These are phyloP conservation scores for Iselma pallidipennis DNA, from an alignment of 2,888 invertebrate genomes.

Conservation along the genomic window DNA sequence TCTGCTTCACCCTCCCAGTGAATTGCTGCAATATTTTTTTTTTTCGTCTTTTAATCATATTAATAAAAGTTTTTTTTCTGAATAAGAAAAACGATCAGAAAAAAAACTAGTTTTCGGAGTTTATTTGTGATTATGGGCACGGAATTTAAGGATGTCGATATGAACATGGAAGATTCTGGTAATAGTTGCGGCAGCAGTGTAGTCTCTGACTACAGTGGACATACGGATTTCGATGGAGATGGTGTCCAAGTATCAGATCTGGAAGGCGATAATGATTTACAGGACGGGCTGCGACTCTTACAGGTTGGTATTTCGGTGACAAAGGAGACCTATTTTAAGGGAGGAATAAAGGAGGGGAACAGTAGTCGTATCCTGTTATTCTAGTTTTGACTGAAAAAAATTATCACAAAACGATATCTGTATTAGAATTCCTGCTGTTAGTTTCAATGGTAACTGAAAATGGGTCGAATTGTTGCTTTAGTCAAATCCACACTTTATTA, in stretches of 20 bases:
- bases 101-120: neutral
- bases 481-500: too few species aligned
- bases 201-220: conserved; percentile 52
- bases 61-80: neutral
- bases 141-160: conserved; percentile 50
- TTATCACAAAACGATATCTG: too few species aligned
- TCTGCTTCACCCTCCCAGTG: conserved; percentile 6
- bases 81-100: neutral
- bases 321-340: neutral
- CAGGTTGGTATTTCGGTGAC: conserved; percentile 47
- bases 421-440: too few species aligned
- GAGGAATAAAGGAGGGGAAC: neutral
- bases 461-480: too few species aligned
- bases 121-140: conserved; percentile 50
- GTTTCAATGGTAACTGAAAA: too few species aligned
- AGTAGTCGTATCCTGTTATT: neutral
- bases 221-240: conserved; percentile 62
- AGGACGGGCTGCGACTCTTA: conserved; percentile 46
- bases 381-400: neutral
- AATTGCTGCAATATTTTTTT: neutral
- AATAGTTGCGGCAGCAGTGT: conserved; percentile 57
- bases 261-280: conserved; percentile 60
- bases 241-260: conserved; percentile 63
- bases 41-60: too few species aligned
- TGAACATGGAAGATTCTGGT: conserved; percentile 55